phyloP scores from a whole-genome alignment of 2,113 vertebrate genomes.

The Tachysurus vachellii region DNA sequence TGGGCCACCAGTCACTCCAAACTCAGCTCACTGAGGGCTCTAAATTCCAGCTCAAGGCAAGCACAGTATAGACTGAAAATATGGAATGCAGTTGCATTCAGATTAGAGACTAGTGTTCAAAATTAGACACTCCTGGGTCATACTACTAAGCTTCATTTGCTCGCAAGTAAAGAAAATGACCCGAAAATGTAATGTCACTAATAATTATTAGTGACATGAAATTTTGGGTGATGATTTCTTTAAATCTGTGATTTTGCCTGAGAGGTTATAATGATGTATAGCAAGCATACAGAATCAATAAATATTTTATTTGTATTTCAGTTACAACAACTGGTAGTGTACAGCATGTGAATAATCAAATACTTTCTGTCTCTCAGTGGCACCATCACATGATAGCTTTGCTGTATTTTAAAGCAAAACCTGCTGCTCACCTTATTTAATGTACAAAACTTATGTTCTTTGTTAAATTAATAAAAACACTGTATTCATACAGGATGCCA shows the following conservation, averaged over 20 bases:
- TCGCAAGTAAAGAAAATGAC: not conserved
- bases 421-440: not conserved
- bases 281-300: not conserved
- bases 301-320: not conserved
- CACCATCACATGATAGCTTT: constrained; percentile 65
- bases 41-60: constrained; percentile 51
- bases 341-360: not conserved
- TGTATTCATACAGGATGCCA: not conserved
- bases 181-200: constrained; percentile 1
- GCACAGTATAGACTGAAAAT: constrained; percentile 9
- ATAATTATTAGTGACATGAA: not conserved
- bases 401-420: constrained; percentile 53
- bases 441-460: not conserved
- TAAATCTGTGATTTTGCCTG: constrained; percentile 9
- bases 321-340: not conserved
- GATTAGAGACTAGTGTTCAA: constrained; percentile 11
- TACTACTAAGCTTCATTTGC: constrained; percentile 9
- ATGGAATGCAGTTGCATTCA: not conserved
- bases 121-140: constrained; percentile 12
- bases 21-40: constrained; percentile 47
- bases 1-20: constrained; percentile 52
- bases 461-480: not conserved
- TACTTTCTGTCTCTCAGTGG: constrained; percentile 13
- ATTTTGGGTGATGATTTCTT: constrained; percentile 34
- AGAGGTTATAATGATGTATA: constrained; percentile 7